phyloP scores from a whole-genome alignment of 2,888 invertebrate genomes.

The Drosophila kuntzei region DNA sequence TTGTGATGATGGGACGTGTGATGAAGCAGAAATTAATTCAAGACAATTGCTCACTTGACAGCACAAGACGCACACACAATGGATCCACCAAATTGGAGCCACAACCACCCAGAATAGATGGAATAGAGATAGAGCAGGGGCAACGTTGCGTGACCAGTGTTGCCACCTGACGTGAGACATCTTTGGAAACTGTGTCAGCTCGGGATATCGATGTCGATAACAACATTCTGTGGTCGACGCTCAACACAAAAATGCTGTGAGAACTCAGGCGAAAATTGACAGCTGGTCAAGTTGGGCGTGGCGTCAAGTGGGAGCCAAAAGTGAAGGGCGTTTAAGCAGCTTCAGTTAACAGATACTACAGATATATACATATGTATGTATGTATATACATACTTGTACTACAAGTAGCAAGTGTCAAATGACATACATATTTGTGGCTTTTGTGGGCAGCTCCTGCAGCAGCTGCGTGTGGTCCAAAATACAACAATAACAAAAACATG shows the following conservation, averaged over 20 bases:
- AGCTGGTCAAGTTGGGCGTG: conserved; percentile 56
- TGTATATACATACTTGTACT: not conserved
- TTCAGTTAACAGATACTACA: conserved; percentile 27
- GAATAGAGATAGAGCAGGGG: too few relatives aligned
- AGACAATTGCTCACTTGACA: conserved; percentile 80
- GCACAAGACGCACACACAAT: conserved; percentile 9
- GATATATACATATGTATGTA: not conserved
- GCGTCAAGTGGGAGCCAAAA: conserved; percentile 46
- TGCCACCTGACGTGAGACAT: conserved; percentile 54
- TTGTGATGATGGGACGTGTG: conserved; percentile 53
- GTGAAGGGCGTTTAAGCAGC: conserved; percentile 73
- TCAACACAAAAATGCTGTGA: conserved; percentile 32
- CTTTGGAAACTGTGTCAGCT: conserved; percentile 57
- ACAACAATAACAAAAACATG: conserved; percentile 24
- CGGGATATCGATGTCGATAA: conserved; percentile 41
- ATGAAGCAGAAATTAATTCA: conserved; percentile 77
- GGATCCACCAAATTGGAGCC: conserved; percentile 28
- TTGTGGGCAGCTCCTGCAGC: conserved; percentile 55
- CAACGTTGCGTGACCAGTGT: conserved; percentile 52
- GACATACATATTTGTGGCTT: conserved; percentile 78
- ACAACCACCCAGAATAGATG: conserved; percentile 32
- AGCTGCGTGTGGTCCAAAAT: conserved; percentile 70
- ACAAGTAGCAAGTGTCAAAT: conserved; percentile 64
- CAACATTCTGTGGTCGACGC: conserved; percentile 66
- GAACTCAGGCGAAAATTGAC: conserved; percentile 64